Evolutionary conservation across 2,797 vertebrate species (phyloP), one percentile per base, ranked within the genome.

Genomic region (Urocyon cinereoargenteus): DNA sequence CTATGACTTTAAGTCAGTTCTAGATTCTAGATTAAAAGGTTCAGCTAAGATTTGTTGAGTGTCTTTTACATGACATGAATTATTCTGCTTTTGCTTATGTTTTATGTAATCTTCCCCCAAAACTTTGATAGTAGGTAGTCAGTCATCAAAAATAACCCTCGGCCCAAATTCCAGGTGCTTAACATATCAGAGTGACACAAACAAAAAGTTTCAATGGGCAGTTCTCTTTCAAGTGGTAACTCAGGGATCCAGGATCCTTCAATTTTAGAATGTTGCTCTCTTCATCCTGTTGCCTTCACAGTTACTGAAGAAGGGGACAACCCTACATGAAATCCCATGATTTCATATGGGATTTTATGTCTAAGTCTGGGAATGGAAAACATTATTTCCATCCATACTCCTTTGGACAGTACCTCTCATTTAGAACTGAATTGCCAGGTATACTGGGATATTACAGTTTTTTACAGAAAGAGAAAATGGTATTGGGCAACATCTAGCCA

Each of bases 41-140:
- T 95, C 34, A 91, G 31, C 10, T 68, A 85, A 86, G 11, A 81
- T 77, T 97, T 92, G 21, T 94, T 92, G 62, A 61, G 31, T 78
- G 31, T 18, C 15, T 93, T 82, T 51, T 89, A 26, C 2, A n/a
- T 90, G 66, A 51, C 24, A 57, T 79, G 21, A 12, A 45, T 73
- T 91, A 53, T 92, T 34, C 40, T 94, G 22, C 15, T 59, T 95
- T 68, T 87, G 19, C 21, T 34, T 93, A 21, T n/a, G 34, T 89
- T 94, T 95, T 91, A 83, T 93, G 45, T 73, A 95, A 26, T 40
- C 8, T 28, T 91, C 7, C 28, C 40, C 45, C 22, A n/a, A 87
- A 77, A 87, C 12, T 94, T 59, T 84, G n/a, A 90, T 22, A 15
- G 2, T 55, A 62, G 15, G 0, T 70, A 90, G 34, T 28, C 53